Conservation (phyloP, 2,113 vertebrate species). For the Microtus richardsoni region DNA sequence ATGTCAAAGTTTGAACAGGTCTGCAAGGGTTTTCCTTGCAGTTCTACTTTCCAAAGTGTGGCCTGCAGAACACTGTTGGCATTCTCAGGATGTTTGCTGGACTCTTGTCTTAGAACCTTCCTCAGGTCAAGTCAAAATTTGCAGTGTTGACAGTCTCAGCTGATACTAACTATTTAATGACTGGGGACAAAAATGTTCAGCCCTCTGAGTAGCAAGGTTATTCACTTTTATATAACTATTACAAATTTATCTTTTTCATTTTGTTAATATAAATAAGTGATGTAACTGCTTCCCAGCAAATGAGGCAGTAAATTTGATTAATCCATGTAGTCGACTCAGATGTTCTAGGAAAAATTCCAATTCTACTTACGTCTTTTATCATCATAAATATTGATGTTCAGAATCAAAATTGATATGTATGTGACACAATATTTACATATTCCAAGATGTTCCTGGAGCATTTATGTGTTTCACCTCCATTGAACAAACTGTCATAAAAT, state of each 20-base stretch:
- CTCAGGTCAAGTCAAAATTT: not conserved
- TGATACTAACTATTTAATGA: conserved; percentile 56
- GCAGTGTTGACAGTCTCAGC: not conserved
- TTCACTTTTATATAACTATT: conserved; percentile 58
- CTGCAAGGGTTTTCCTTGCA: not conserved
- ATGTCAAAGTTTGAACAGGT: not conserved
- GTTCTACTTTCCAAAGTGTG: not conserved
- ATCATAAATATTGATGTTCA: conserved; percentile 77
- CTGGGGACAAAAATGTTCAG: conserved; percentile 28
- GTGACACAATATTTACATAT: conserved; percentile 67
- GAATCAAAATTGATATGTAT: conserved; percentile 66
- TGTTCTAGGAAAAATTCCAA: conserved; percentile 79
- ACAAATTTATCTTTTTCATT: conserved; percentile 70
- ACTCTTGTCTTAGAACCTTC: not conserved
- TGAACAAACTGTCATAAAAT: conserved; percentile 68
- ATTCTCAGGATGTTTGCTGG: not conserved
- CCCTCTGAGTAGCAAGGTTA: conserved; percentile 53
- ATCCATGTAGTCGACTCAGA: conserved; percentile 66
- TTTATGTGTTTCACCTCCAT: conserved; percentile 44
- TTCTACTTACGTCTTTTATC: conserved; percentile 68
- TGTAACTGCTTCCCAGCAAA: conserved; percentile 68
- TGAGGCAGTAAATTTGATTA: conserved; percentile 77
- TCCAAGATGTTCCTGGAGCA: conserved; percentile 58
- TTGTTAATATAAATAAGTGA: conserved; percentile 74
- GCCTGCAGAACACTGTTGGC: not conserved